Base-by-base conservation (phyloP, 2,113 vertebrate genomes). In the Sebastes schlegelii region DNA sequence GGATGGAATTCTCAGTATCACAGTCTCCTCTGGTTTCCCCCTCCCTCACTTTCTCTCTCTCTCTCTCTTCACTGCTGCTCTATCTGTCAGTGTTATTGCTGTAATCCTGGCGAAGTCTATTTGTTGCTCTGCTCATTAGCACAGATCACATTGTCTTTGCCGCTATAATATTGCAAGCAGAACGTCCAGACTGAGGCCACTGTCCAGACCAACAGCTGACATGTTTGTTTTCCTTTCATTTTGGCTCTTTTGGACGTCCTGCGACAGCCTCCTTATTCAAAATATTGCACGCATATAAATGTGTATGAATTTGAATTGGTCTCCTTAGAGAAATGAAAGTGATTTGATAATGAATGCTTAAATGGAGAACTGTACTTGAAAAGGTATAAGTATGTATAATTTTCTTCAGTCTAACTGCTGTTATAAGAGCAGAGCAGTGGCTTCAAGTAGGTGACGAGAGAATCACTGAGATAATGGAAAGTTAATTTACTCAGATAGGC, bases 391-490 rank as follows among this genome's bases (percentile, higher is more conserved):
- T 34, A 40, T 46, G 17, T 43, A 8, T 17, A 1, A 2, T 19
- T 52, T 48, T 57, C 43, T 43, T 57, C 4, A 49, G 49, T 52
- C 16, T 43, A 11, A 1, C 26, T 13, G 49, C 74, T 67, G 49
- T 4, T 54, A 16, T 16, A 2, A 17, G 51, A 26, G 12, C 49
- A 23, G 58, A 57, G 46, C n/a, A 14, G 43, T 21, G 69, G 10
- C 23, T 45, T 40, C 14, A 68, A 68, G 68, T 26, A 17, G 67
- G 46, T 65, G 83, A 86, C 69, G 69, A 82, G 85, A 86, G 81
- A 89, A 86, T 82, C 76, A 46, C 52, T 88, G 93, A 93, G 95
- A 94, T 96, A 91, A 93, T 88, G 91, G 92, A 91, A 94, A 93
- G 91, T 92, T 89, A 78, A 89, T 93, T 89, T 71, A 26, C 88